Conservation (phyloP, 2,888 invertebrate species). For the Spialia ferax region DNA sequence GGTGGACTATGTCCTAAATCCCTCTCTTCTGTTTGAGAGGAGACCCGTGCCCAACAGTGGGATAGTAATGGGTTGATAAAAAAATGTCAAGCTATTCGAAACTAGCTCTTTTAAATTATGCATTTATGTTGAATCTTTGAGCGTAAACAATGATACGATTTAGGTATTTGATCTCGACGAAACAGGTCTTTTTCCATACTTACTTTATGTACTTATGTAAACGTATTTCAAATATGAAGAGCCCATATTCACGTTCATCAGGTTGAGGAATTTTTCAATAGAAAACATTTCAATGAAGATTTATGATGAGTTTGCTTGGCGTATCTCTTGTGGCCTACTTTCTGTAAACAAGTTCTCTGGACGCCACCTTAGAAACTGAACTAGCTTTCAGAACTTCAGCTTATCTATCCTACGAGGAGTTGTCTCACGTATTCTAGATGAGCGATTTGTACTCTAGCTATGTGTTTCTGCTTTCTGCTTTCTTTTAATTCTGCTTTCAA, state of each 20-base stretch:
- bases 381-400: conserved; percentile 17
- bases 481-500: no score
- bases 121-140: no score
- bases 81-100: no score
- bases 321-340: conserved; percentile 29
- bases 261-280: not conserved
- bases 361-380: conserved; percentile 26
- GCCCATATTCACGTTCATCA: not conserved
- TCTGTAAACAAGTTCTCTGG: conserved; percentile 29
- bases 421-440: not conserved
- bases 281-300: conserved; percentile 7
- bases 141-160: no score
- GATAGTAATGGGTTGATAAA: no score
- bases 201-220: no score
- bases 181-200: no score
- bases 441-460: not conserved
- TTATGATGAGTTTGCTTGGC: conserved; percentile 26
- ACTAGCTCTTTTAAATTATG: no score
- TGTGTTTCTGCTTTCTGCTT: not conserved
- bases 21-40: no score
- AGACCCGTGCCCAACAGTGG: no score
- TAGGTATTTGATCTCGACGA: no score
- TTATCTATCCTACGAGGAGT: not conserved
- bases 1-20: no score
- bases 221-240: not conserved